Conservation (phyloP, 2,888 invertebrate genomes). For the Mesorhabditis belari region DNA sequence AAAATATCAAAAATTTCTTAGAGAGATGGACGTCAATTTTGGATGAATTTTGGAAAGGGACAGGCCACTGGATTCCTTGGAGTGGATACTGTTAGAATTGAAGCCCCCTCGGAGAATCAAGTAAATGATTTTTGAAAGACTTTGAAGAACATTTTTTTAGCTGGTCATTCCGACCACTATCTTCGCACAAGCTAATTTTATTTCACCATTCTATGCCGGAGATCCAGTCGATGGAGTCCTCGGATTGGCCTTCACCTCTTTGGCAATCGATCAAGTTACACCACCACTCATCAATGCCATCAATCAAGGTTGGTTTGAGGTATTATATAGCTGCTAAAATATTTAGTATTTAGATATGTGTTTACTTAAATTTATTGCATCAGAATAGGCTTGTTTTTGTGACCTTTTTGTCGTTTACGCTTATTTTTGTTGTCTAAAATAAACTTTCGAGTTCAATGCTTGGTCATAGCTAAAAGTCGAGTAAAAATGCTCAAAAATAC, state of each 20-base stretch:
- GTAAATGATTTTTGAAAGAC: no score
- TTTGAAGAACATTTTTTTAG: constrained; percentile 10
- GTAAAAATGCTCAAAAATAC: no score
- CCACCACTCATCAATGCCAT: constrained; percentile 27
- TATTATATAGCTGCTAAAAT: no score
- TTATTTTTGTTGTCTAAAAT: no score
- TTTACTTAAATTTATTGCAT: no score
- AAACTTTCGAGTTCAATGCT: no score
- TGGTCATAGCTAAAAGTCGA: no score
- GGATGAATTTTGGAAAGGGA: background rate
- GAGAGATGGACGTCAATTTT: constrained; percentile 5
- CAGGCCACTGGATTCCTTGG: constrained; percentile 6
- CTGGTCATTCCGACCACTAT: constrained; percentile 55
- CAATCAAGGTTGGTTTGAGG: constrained; percentile 13
- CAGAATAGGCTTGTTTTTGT: no score
- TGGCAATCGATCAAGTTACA: constrained; percentile 25
- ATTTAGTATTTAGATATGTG: no score
- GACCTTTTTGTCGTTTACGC: no score
- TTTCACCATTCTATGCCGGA: constrained; percentile 58
- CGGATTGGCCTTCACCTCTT: constrained; percentile 27
- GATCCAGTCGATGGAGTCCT: constrained; percentile 33
- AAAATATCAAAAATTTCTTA: constrained; percentile 3
- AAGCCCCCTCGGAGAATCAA: constrained; percentile 3
- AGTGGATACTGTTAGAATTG: constrained; percentile 27
- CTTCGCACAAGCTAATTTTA: constrained; percentile 57